Conservation (phyloP, 2,113 vertebrate genomes). For the Geothlypis trichas region DNA sequence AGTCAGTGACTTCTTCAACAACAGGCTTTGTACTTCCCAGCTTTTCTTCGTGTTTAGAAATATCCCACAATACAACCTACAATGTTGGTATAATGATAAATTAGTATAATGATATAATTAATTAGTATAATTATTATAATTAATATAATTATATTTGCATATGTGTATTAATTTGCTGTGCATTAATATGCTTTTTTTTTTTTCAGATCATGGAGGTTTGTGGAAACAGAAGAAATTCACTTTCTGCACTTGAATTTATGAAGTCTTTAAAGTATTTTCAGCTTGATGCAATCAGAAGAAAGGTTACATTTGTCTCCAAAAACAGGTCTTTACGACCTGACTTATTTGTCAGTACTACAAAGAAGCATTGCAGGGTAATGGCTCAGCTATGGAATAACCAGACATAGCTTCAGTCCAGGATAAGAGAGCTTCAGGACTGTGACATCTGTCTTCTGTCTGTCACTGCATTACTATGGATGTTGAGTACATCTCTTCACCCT, state of each 20-base stretch:
- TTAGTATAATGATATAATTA: background rate
- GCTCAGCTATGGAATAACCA: background rate
- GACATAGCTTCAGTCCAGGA: background rate
- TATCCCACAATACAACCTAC: constrained; percentile 90
- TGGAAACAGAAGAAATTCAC: background rate
- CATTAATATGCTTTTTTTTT: background rate
- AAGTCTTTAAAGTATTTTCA: background rate
- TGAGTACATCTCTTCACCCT: background rate
- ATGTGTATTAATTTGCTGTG: background rate
- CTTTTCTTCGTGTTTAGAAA: constrained; percentile 76
- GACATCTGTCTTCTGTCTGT: background rate
- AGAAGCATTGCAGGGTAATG: background rate
- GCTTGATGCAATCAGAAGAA: background rate
- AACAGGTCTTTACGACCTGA: background rate
- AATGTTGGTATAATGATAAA: no score
- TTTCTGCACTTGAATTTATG: background rate
- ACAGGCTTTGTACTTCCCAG: constrained; percentile 68
- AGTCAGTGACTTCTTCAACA: background rate
- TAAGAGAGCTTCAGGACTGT: background rate
- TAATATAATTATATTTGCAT: background rate
- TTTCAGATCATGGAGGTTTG: background rate
- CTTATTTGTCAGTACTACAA: background rate
- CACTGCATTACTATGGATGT: background rate
- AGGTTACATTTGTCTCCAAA: background rate
- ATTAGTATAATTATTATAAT: no score